Base-by-base conservation (phyloP, 2,113 vertebrate species). In the Xerus inauris region DNA sequence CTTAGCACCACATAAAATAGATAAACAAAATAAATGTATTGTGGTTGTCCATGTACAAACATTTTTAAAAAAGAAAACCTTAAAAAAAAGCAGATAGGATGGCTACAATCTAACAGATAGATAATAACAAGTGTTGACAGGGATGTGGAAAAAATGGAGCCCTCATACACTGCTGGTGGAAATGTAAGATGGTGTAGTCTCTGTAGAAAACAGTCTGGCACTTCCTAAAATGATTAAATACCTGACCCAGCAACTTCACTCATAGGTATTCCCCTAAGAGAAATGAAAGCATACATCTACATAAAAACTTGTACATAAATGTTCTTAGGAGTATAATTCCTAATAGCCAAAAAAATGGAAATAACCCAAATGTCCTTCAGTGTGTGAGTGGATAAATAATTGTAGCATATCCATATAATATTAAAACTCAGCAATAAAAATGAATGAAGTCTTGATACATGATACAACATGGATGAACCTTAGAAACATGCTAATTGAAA, bases 401-500 rank as follows among this genome's bases (percentile, higher is more conserved):
- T 89, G 20, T 89, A 16, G 5, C 40, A 79, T 79, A 64, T 81
- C 19, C 59, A 64, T 8, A 32, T 20, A 32, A 35, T 49, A 38
- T 24, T 45, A 67, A 49, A 89, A 77, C 24, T 94, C 38, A 87
- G 28, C 6, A 30, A 47, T 67, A 59, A 49, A 77, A 82, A 80
- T 8, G 5, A 89, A 84, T 73, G 42, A 71, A 62, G 59, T 80
- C n/a, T 5, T 65, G 35, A 89, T 69, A 81, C 8, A 38, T 65
- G 22, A 38, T 64, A n/a, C 65, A 83, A 30, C 9, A 38, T 86
- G 40, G 47, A 71, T 45, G 40, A 81, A 28, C n/a, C 35, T 86
- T 82, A n/a, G 45, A 91, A 86, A 95, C 19, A 47, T 45, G 35
- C 65, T 89, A 92, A 94, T 40, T 62, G 45, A 69, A 95, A 94